phyloP scores from a whole-genome alignment of 2,888 invertebrate species.

The Marasmarcha lunaedactyla region DNA sequence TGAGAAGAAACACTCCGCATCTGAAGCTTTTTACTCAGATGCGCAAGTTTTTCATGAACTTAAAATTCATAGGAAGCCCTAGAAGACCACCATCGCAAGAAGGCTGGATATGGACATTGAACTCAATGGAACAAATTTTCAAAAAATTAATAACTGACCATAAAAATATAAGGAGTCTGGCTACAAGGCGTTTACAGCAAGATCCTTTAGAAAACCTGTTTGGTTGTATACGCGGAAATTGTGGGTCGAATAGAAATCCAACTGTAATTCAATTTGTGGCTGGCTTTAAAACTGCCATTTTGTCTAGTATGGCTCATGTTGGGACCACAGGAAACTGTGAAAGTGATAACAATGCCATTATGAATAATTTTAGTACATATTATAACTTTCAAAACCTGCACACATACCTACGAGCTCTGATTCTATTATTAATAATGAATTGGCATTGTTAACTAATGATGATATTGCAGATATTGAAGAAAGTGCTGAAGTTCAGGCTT shows the following conservation, averaged over 20 bases:
- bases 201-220: slow-evolving; percentile 15
- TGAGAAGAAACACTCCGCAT: not conserved
- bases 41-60: slow-evolving; percentile 7
- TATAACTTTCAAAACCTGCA: not conserved
- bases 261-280: slow-evolving; percentile 14
- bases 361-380: not conserved
- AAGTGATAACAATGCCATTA: not conserved
- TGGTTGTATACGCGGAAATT: slow-evolving; percentile 13
- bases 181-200: slow-evolving; percentile 13
- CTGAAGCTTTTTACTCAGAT: slow-evolving; percentile 4
- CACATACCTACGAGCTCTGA: not conserved
- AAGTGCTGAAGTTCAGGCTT: slow-evolving; percentile 1
- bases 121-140: slow-evolving; percentile 10
- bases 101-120: slow-evolving; percentile 13
- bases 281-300: slow-evolving; percentile 13
- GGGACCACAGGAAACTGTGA: slow-evolving; percentile 1
- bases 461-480: slow-evolving; percentile 5
- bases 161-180: slow-evolving; percentile 8
- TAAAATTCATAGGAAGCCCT: slow-evolving; percentile 9
- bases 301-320: slow-evolving; percentile 4
- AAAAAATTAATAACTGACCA: slow-evolving; percentile 5
- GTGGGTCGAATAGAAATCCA: slow-evolving; percentile 15
- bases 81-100: slow-evolving; percentile 11
- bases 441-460: not conserved
- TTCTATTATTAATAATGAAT: not conserved